Evolutionary conservation across 2,113 vertebrate genomes (phyloP), one percentile per base, ranked within the genome.

Genomic region (Todiramphus saurophagus): DNA sequence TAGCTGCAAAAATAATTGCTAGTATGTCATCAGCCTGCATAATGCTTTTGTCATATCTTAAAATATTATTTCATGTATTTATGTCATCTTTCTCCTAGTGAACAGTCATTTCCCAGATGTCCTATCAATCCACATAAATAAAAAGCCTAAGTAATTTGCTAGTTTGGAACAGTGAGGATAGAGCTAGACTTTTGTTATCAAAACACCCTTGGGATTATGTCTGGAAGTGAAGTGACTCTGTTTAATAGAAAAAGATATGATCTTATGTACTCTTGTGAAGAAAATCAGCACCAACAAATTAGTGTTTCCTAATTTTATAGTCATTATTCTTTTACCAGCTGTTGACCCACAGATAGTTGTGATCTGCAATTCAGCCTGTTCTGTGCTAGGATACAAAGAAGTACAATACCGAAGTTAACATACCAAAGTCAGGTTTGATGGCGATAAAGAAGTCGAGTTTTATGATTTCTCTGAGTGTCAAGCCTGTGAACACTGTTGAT

Each of bases 11-110:
- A 93, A 95, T 93, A 48, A 69, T 89, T 78, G 33, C 68, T 93
- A 93, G 90, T 83, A 50, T 90, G 83, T 93, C 82, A 95, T 75
- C 93, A 91, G 55, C 58, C 83, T 96, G 75, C 89, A 81, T 87
- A 87, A 90, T 91, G 44, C 50, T 79, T 94, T 91, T 93, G n/a
- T 92, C 74, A 56, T 84, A 60, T 37, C 73, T 94, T 58, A 73
- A 89, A 90, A 89, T 90, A 91, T 73, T 80, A 77, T 93, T 92
- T 90, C 21, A 69, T 83, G 16, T 59, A 51, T 55, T 67, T 60
- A 66, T 85, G 69, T 92, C 68, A 85, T 30, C 50, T 72, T 87
- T 73, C 28, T 84, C 31, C 16, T 90, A 82, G 95, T 60, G 76
- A 96, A 30, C 33, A 59, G 20, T 76, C 41, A 21, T 63, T 60